These are phyloP conservation scores for Myotis lucifugus DNA, from an alignment of 2,113 vertebrate genomes.

Conservation along the genomic window DNA sequence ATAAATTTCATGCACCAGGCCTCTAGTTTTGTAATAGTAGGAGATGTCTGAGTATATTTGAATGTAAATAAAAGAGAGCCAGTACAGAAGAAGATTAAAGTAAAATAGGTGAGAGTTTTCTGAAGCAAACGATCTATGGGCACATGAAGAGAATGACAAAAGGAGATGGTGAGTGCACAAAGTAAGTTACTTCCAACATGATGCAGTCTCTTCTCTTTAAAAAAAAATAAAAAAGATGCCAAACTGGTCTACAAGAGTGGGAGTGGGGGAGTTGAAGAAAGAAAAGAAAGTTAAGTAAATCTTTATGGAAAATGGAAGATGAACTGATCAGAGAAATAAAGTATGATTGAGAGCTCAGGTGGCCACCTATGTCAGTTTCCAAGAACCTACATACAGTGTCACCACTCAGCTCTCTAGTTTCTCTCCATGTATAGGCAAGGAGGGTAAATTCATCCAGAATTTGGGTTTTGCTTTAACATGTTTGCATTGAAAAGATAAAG, in stretches of 20 bases:
- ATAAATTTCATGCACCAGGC: too few species aligned
- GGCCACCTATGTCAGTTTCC: not conserved
- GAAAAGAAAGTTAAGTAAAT: not conserved
- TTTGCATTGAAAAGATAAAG: not conserved
- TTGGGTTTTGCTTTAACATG: not conserved
- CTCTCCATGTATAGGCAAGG: not conserved
- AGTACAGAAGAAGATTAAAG: not conserved
- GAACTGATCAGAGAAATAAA: not conserved
- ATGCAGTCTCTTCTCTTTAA: not conserved
- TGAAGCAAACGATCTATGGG: not conserved
- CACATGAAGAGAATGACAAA: not conserved
- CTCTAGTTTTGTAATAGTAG: not conserved
- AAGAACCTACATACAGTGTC: not conserved
- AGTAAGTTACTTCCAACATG: not conserved
- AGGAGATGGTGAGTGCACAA: not conserved
- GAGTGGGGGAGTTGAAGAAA: not conserved
- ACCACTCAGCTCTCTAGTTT: not conserved
- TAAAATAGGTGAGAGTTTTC: not conserved
- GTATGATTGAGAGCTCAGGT: not conserved
- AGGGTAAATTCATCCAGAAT: not conserved
- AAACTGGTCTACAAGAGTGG: not conserved
- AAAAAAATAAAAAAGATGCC: not conserved
- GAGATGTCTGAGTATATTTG: not conserved
- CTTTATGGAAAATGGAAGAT: not conserved
- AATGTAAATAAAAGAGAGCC: not conserved